phyloP scores from a whole-genome alignment of 2,113 vertebrate species.

The Aldabrachelys gigantea region DNA sequence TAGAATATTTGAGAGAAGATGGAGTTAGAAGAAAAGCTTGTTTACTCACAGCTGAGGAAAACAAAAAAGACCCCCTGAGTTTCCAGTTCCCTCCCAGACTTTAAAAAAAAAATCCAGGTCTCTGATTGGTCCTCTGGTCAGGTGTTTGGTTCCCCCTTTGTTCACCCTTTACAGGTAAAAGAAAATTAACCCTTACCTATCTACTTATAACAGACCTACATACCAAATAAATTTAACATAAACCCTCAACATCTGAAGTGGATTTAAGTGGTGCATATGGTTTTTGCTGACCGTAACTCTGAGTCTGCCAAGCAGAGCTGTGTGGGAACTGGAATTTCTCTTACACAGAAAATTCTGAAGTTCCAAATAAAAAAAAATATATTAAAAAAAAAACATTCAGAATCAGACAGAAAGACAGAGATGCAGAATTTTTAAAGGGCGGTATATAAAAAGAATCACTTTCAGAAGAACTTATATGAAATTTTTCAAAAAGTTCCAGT shows the following conservation, averaged over 20 bases:
- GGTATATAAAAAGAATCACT: background rate
- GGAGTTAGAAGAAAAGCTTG: too few species aligned
- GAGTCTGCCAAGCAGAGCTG: background rate
- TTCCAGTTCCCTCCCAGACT: too few species aligned
- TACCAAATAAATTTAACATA: background rate
- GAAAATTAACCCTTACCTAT: too few species aligned
- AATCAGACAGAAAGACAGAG: background rate
- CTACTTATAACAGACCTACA: too few species aligned
- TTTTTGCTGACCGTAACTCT: background rate
- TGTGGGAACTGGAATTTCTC: background rate
- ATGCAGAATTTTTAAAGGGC: background rate
- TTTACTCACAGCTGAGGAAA: too few species aligned
- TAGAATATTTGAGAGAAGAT: too few species aligned
- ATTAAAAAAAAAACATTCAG: background rate
- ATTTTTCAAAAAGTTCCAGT: background rate
- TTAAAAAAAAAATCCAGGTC: too few species aligned
- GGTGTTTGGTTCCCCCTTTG: too few species aligned
- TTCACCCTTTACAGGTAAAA: too few species aligned
- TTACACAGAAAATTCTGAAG: background rate
- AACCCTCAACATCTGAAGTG: background rate
- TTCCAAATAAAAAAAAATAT: too few species aligned
- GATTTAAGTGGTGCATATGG: background rate
- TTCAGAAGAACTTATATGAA: background rate
- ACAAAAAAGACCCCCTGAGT: too few species aligned
- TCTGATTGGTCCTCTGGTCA: too few species aligned